Percentiles rank a stretch among this genome's conserved stretches.
Evolutionary conservation across 2,113 vertebrate species (phyloP).

Genomic region (Vulpes vulpes): DNA sequence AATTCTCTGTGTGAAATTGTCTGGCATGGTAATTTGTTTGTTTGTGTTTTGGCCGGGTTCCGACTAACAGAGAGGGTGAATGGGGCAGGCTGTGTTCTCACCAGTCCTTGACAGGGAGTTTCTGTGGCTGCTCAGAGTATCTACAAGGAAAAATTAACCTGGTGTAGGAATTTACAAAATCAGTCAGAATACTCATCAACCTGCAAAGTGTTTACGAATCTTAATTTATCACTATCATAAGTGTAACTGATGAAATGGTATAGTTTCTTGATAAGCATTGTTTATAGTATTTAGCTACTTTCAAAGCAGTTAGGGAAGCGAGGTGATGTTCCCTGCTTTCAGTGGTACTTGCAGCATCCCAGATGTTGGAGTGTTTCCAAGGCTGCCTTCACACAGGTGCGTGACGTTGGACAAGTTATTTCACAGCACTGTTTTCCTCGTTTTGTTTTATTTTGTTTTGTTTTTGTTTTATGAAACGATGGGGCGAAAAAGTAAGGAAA

Average conservation of each 20-base stretch:
- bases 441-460: neutral
- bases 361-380: neutral
- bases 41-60: neutral
- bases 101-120: neutral
- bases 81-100: neutral
- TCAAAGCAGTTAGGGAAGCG: neutral
- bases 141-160: neutral
- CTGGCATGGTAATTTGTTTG: neutral
- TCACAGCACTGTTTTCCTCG: neutral
- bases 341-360: neutral
- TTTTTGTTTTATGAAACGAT: neutral
- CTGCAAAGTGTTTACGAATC: neutral
- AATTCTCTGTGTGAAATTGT: neutral
- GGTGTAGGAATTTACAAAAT: neutral
- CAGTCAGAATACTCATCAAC: neutral
- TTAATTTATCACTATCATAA: neutral
- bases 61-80: neutral
- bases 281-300: neutral
- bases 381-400: neutral
- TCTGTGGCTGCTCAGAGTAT: neutral
- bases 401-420: neutral
- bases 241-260: neutral
- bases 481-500: neutral
- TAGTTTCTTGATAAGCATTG: neutral
- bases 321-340: neutral